Evolutionary conservation across 2,113 vertebrate genomes (phyloP).

Genomic region (Anseranas semipalmata): DNA sequence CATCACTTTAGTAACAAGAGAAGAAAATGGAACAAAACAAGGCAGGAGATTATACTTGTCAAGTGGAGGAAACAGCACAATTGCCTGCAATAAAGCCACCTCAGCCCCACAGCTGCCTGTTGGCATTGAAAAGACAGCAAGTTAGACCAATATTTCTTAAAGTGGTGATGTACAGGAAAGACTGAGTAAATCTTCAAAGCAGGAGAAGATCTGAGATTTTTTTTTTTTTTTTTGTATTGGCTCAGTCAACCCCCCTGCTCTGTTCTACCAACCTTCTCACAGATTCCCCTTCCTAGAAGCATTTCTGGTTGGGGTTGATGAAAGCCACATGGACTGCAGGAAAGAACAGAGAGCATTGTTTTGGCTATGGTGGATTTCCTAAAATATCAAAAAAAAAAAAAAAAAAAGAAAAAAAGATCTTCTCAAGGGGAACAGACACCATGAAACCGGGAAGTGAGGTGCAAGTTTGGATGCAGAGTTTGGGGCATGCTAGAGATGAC

Average conservation of each 20-base stretch:
- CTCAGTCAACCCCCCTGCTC: background rate
- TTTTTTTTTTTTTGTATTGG: background rate
- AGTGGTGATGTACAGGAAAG: background rate
- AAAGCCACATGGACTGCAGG: accelerated
- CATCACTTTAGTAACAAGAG: background rate
- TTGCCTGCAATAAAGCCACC: background rate
- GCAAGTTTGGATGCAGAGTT: background rate
- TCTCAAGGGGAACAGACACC: background rate
- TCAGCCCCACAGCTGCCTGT: background rate
- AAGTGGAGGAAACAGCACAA: background rate
- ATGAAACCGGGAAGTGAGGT: background rate
- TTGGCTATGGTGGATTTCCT: background rate
- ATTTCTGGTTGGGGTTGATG: background rate
- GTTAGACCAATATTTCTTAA: background rate
- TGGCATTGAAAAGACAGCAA: background rate
- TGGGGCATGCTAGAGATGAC: background rate
- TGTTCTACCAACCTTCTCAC: background rate
- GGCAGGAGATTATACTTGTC: background rate
- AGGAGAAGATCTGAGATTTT: background rate
- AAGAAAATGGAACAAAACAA: background rate
- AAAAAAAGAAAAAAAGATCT: background rate
- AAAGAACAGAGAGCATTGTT: background rate
- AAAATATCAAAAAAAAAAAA: background rate
- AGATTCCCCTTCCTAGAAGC: background rate
- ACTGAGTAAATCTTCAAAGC: background rate